Evolutionary conservation across 37 sponge, comb jelly and placozoan genomes (phyloP).

Genomic region (Cliona cf. orientalis): DNA sequence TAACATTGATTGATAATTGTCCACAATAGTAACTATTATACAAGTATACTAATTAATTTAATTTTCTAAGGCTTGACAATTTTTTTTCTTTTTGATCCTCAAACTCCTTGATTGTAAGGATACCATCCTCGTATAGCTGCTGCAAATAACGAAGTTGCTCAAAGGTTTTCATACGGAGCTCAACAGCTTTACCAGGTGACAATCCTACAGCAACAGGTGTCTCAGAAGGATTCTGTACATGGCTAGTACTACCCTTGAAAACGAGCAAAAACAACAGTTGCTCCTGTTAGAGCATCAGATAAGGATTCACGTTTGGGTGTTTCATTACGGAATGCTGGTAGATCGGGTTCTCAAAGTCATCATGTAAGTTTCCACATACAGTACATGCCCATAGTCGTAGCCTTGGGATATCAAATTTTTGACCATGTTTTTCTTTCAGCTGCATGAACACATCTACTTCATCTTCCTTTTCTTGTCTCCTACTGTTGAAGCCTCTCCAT

Average conservation of each 20-base stretch:
- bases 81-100: conserved; percentile 17
- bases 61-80: neutral
- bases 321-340: conserved; percentile 21
- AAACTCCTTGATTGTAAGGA: conserved; percentile 6
- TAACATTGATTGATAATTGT: neutral
- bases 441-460: conserved; percentile 35
- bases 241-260: too few relatives aligned
- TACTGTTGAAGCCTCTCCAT: neutral
- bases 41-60: neutral
- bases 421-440: conserved; percentile 25
- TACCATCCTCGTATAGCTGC: conserved; percentile 27
- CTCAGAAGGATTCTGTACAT: too few relatives aligned
- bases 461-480: conserved; percentile 32
- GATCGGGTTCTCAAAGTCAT: conserved; percentile 23
- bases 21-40: neutral
- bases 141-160: neutral
- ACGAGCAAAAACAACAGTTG: conserved; percentile 5
- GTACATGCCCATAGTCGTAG: conserved; percentile 42
- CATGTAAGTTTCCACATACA: conserved; percentile 14
- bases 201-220: neutral
- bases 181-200: conserved; percentile 3
- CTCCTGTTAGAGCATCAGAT: conserved; percentile 2
- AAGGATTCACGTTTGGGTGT: neutral
- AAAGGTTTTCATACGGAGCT: conserved; percentile 5
- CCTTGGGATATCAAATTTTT: conserved; percentile 31